Conservation (phyloP, 1,140 invertebrate species). For the Drosophila sulfurigaster region DNA sequence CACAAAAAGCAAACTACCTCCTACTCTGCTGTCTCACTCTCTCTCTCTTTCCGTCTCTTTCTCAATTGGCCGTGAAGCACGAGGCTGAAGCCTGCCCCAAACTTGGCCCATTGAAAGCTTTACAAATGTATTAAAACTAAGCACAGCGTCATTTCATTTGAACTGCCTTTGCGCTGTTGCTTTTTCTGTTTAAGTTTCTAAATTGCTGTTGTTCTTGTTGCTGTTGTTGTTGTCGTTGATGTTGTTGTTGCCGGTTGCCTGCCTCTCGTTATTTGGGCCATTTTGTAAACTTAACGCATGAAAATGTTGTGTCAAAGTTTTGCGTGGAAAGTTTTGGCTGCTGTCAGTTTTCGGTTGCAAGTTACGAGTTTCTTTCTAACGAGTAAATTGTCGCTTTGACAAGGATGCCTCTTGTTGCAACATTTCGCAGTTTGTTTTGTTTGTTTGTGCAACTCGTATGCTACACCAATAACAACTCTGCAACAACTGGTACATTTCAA, state of each 20-base stretch:
- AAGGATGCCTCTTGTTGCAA: constrained; percentile 44
- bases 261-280: neutral
- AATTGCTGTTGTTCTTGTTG: too few relatives aligned
- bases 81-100: neutral
- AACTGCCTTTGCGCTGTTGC: neutral
- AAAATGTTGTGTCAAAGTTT: constrained; percentile 32
- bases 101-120: constrained; percentile 31
- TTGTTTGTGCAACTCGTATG: constrained; percentile 24
- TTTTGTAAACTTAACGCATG: constrained; percentile 41
- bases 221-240: too few relatives aligned
- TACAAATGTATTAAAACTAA: constrained; percentile 55
- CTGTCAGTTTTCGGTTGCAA: constrained; percentile 44
- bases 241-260: neutral
- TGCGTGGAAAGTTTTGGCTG: constrained; percentile 33
- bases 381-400: constrained; percentile 80
- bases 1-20: neutral
- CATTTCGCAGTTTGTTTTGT: constrained; percentile 44
- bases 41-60: neutral
- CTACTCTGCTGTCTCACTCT: too few relatives aligned
- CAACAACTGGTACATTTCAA: constrained; percentile 4
- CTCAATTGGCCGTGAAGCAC: constrained; percentile 6
- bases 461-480: neutral
- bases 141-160: constrained; percentile 57
- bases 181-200: too few relatives aligned
- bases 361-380: constrained; percentile 44